phyloP scores from a whole-genome alignment of 2,888 invertebrate species.

The Latrodectus elegans region DNA sequence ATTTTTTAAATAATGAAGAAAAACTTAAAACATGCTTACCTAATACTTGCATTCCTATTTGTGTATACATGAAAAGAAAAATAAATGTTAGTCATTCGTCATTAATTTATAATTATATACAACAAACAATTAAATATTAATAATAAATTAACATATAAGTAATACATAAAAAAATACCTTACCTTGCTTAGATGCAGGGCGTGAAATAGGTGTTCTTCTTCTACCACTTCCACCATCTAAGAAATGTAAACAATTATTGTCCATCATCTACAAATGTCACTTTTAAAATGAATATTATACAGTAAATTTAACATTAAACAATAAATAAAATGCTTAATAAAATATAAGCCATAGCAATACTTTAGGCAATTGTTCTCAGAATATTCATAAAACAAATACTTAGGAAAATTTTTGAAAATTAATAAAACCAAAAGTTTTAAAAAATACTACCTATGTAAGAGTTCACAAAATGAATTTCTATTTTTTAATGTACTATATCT shows the following conservation, averaged over 20 bases:
- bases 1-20: neutral
- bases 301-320: neutral
- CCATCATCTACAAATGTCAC: too few species aligned
- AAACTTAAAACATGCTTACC: constrained; percentile 29
- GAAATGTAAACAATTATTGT: too few species aligned
- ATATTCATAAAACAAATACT: too few species aligned
- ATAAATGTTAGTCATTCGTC: constrained; percentile 15
- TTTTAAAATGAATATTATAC: too few species aligned
- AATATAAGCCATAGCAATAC: neutral
- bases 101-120: neutral
- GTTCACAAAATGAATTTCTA: too few species aligned
- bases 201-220: constrained; percentile 30
- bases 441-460: too few species aligned
- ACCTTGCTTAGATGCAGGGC: constrained; percentile 63
- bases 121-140: neutral
- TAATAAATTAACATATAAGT: neutral
- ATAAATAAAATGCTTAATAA: neutral
- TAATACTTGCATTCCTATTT: constrained; percentile 64
- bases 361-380: too few species aligned
- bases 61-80: neutral
- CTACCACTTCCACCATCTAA: constrained; percentile 40
- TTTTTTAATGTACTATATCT: too few species aligned
- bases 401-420: too few species aligned
- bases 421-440: too few species aligned
- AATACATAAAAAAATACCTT: neutral